phyloP scores from a whole-genome alignment of 1,140 invertebrate species.

The Sycophaga agraensis region DNA sequence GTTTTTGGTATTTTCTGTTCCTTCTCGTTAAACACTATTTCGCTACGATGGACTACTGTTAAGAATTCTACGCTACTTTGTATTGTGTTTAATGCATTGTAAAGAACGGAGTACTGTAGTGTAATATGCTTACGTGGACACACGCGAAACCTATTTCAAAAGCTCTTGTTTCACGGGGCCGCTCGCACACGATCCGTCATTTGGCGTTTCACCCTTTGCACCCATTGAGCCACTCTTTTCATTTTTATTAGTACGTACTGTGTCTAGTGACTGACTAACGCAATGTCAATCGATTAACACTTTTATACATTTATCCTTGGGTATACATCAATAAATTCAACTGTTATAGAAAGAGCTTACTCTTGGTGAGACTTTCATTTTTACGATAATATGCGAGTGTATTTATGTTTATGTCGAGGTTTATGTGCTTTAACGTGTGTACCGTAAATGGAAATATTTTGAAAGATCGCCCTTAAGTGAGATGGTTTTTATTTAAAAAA shows the following conservation, averaged over 20 bases:
- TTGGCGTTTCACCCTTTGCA: neutral
- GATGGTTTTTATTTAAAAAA: no score
- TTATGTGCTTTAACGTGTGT: no score
- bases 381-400: no score
- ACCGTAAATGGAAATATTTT: no score
- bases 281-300: slow-evolving; percentile 7
- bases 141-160: slow-evolving; percentile 44
- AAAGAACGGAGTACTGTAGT: slow-evolving; percentile 43
- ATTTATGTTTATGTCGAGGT: no score
- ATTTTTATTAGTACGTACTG: neutral
- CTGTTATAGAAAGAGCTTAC: no score
- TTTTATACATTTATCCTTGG: neutral
- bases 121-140: slow-evolving; percentile 42
- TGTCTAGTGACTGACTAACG: slow-evolving; percentile 6
- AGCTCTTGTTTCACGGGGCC: slow-evolving; percentile 31
- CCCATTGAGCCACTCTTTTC: neutral
- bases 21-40: slow-evolving; percentile 49
- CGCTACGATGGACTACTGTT: slow-evolving; percentile 54
- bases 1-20: slow-evolving; percentile 37
- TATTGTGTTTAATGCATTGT: slow-evolving; percentile 49
- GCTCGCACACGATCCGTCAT: slow-evolving; percentile 29
- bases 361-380: no score
- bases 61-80: slow-evolving; percentile 54
- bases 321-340: no score
- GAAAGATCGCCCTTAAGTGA: no score